Evolutionary conservation across 2,797 vertebrate genomes (phyloP).

Genomic region (Malurus leucopterus): DNA sequence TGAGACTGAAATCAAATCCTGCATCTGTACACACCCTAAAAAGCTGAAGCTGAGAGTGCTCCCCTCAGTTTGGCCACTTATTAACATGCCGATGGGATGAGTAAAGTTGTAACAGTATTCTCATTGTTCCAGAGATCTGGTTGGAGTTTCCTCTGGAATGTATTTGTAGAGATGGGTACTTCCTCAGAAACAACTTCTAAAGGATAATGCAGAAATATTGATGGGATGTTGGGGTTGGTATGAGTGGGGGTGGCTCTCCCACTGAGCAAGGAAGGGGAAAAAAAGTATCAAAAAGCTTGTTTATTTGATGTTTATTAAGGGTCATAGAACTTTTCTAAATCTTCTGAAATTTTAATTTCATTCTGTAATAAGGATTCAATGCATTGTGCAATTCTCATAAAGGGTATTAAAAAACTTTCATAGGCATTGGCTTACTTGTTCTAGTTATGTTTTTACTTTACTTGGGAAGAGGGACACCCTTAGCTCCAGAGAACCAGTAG

Average conservation of each 20-base stretch:
- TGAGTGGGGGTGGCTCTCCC: background rate
- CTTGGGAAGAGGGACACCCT: background rate
- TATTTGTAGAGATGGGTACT: background rate
- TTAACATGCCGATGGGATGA: background rate
- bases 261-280: background rate
- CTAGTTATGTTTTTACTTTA: background rate
- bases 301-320: background rate
- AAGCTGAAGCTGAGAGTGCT: background rate
- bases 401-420: background rate
- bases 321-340: background rate
- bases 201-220: background rate
- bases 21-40: background rate
- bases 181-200: background rate
- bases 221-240: background rate
- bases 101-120: background rate
- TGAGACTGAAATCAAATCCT: background rate
- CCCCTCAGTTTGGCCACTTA: background rate
- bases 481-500: background rate
- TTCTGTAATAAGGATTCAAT: background rate
- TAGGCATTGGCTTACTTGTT: background rate
- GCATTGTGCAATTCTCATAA: background rate
- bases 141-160: background rate
- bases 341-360: background rate
- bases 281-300: background rate
- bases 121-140: background rate